Conservation (phyloP, 2,888 invertebrate species). For the Hylaea fasciaria region DNA sequence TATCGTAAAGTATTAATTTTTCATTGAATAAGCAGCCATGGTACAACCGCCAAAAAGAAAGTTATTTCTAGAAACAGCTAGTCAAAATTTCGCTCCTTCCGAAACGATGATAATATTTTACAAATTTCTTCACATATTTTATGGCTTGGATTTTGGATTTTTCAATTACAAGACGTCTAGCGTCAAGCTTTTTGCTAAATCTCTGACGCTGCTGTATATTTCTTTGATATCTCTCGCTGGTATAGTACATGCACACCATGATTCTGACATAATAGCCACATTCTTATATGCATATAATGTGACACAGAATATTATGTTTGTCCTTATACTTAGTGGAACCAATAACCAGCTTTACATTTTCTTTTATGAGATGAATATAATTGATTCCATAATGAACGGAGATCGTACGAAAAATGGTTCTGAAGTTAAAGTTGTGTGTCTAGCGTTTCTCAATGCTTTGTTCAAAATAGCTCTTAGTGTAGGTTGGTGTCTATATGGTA, state of each 20-base stretch:
- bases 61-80: background rate
- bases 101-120: background rate
- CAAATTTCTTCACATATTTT: constrained; percentile 3
- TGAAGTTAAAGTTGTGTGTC: background rate
- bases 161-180: background rate
- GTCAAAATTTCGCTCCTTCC: background rate
- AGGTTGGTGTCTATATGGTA: background rate
- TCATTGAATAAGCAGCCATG: background rate
- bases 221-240: background rate
- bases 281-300: background rate
- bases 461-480: background rate
- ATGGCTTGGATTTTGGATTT: constrained; percentile 11
- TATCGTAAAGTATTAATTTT: too few species aligned
- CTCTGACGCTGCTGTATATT: background rate
- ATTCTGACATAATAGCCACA: background rate
- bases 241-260: background rate
- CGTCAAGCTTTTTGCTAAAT: background rate
- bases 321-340: background rate
- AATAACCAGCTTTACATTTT: background rate
- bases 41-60: background rate
- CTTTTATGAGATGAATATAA: background rate
- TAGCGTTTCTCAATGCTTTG: background rate
- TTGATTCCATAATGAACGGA: background rate
- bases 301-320: background rate
- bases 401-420: background rate